Conservation (phyloP, 2,888 invertebrate genomes). For the Meandrusa payeni region DNA sequence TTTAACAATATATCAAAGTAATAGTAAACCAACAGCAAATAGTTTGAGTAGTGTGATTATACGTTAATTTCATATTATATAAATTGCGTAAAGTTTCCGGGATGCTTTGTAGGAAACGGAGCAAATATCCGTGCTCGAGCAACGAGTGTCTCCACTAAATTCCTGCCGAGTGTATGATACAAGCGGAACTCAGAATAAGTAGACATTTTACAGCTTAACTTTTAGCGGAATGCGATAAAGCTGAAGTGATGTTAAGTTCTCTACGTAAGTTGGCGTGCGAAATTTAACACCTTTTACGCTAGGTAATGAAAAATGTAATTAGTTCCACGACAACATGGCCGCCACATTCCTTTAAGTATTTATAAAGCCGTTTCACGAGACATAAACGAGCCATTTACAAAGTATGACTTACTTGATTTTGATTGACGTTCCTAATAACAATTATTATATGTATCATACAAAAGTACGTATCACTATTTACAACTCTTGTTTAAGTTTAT, state of each 20-base stretch:
- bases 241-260: constrained; percentile 7
- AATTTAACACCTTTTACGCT: constrained; percentile 15
- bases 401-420: no score
- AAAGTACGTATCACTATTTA: no score
- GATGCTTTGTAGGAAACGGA: constrained; percentile 12
- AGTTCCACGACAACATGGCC: background rate
- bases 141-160: constrained; percentile 9
- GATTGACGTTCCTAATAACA: no score
- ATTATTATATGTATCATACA: no score
- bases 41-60: constrained; percentile 1
- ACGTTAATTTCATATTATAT: constrained; percentile 12
- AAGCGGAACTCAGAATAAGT: constrained; percentile 11
- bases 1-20: background rate
- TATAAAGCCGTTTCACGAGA: background rate
- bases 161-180: constrained; percentile 10
- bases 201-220: constrained; percentile 16
- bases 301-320: constrained; percentile 7
- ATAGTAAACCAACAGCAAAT: background rate
- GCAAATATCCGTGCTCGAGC: constrained; percentile 11
- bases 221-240: constrained; percentile 11
- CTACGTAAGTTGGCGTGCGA: constrained; percentile 1
- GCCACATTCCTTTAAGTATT: background rate
- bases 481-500: no score
- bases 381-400: no score
- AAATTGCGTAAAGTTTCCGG: constrained; percentile 15